Conservation (phyloP, 2,113 vertebrate species). For the Columba livia region DNA sequence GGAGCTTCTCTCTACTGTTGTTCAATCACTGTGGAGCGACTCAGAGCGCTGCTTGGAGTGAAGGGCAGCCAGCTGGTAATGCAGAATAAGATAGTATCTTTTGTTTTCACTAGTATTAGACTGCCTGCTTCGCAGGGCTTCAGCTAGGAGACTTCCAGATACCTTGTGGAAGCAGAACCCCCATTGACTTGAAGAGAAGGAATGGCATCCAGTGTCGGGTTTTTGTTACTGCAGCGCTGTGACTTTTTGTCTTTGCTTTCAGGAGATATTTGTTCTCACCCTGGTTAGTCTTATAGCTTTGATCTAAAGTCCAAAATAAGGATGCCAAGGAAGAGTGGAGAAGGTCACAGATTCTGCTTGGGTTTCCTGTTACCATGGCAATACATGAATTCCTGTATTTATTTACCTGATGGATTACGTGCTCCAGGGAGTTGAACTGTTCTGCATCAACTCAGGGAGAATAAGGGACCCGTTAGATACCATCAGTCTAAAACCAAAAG, state of each 20-base stretch:
- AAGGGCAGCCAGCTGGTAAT: background rate
- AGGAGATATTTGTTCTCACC: background rate
- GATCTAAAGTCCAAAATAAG: background rate
- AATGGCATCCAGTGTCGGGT: background rate
- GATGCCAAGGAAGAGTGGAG: background rate
- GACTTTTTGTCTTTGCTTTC: background rate
- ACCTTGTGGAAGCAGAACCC: background rate
- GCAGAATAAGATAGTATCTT: rapidly evolving
- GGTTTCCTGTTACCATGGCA: conserved; percentile 40
- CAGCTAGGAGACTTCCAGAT: background rate
- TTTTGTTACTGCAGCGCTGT: background rate
- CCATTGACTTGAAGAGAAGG: background rate
- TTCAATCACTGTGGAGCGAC: background rate
- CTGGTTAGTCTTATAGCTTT: background rate
- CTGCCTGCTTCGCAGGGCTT: background rate
- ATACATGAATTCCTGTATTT: conserved; percentile 24
- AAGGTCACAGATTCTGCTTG: conserved; percentile 9
- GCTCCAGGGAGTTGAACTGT: conserved; percentile 10
- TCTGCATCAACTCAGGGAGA: background rate
- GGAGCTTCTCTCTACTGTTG: background rate
- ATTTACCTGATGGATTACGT: conserved; percentile 48
- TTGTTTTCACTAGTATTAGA: background rate
- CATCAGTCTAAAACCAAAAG: background rate
- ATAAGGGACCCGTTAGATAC: background rate
- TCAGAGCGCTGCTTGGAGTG: background rate